Evolutionary conservation across 92 coral and sea anemone species (phyloP).

Genomic region (Epizoanthus stellaris): DNA sequence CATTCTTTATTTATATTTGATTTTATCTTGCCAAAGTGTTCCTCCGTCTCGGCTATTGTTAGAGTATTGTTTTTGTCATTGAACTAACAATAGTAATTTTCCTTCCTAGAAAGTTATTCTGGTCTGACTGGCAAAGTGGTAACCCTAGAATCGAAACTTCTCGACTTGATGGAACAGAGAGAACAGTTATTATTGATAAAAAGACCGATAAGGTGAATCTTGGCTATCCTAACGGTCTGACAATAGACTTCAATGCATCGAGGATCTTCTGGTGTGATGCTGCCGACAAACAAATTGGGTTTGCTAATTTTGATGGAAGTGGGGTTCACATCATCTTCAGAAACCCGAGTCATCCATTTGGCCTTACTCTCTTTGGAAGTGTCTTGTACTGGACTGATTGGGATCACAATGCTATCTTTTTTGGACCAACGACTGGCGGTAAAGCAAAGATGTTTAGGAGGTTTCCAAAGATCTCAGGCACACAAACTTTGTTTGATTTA

Average conservation of each 20-base stretch:
- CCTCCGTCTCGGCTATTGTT: too few species aligned
- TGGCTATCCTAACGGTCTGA: slow-evolving; percentile 77
- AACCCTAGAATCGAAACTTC: slow-evolving; percentile 77
- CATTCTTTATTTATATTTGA: too few species aligned
- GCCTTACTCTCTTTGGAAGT: slow-evolving; percentile 56
- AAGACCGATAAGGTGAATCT: slow-evolving; percentile 2
- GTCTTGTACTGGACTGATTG: slow-evolving; percentile 88
- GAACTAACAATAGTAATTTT: background rate
- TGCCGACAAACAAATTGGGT: slow-evolving; percentile 61
- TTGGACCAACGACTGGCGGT: slow-evolving; percentile 53
- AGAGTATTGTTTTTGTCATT: too few species aligned
- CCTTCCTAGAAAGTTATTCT: slow-evolving; percentile 69
- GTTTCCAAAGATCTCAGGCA: slow-evolving; percentile 34
- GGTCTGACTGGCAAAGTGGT: slow-evolving; percentile 90
- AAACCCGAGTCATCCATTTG: slow-evolving; percentile 66
- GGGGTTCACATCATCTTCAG: slow-evolving; percentile 7
- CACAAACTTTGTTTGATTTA: slow-evolving; percentile 61
- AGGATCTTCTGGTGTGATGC: slow-evolving; percentile 92
- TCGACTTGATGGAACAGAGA: slow-evolving; percentile 77
- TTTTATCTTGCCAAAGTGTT: too few species aligned
- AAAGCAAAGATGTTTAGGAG: slow-evolving; percentile 40
- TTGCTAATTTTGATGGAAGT: slow-evolving; percentile 69
- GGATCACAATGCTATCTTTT: slow-evolving; percentile 55
- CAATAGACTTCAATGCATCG: slow-evolving; percentile 74
- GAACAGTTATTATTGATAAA: slow-evolving; percentile 46